phyloP scores from a whole-genome alignment of 2,113 vertebrate genomes.

The Paramormyrops kingsleyae region DNA sequence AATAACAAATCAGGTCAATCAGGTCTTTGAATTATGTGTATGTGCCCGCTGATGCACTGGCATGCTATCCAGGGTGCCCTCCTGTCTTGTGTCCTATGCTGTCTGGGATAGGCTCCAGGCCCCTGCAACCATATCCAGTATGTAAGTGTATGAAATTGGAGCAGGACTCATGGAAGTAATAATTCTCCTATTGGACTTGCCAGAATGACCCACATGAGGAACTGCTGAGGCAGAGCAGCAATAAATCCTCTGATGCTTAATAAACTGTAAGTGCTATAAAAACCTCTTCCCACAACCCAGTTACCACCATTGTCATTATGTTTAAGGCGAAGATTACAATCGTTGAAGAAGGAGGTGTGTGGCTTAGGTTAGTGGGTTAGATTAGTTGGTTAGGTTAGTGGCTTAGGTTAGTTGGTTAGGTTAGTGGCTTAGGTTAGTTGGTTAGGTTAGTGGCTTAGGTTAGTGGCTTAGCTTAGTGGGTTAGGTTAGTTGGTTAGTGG shows the following conservation, averaged over 20 bases:
- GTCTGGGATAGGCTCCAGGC: not conserved
- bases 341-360: not conserved
- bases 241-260: not conserved
- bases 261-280: not conserved
- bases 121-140: not conserved
- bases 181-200: not conserved
- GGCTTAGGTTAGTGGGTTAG: not conserved
- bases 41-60: not conserved
- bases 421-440: not conserved
- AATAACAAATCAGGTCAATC: too few species aligned
- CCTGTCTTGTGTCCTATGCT: not conserved
- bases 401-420: not conserved
- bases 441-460: too few species aligned
- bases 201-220: not conserved
- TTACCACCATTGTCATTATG: not conserved
- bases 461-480: not conserved
- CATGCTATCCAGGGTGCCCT: not conserved
- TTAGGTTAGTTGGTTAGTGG: not conserved
- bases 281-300: not conserved
- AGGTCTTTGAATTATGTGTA: not conserved
- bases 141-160: not conserved
- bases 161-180: conserved; percentile 3
- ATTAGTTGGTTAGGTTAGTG: not conserved
- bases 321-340: not conserved
- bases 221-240: not conserved